Evolutionary conservation across 2,888 invertebrate genomes (phyloP).

Genomic region (Mantis religiosa): DNA sequence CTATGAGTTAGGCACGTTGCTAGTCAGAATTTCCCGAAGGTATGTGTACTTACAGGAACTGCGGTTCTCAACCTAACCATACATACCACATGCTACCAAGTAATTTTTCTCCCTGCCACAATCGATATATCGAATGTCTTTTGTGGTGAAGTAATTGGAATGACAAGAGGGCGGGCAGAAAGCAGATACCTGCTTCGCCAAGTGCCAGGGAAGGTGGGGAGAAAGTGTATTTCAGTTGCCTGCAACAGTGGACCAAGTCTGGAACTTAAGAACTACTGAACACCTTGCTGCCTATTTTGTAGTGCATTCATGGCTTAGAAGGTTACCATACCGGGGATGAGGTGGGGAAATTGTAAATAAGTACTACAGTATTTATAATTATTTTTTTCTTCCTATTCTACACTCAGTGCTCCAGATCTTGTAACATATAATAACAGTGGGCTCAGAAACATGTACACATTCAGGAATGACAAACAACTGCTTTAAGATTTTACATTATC

Average conservation of each 20-base stretch:
- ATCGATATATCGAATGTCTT: slow-evolving; percentile 29
- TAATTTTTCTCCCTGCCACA: slow-evolving; percentile 3
- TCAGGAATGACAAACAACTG: too few relatives aligned
- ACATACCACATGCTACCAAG: background rate
- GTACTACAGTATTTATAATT: too few relatives aligned
- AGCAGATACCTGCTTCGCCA: background rate
- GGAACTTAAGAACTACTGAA: too few relatives aligned
- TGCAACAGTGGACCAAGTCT: background rate
- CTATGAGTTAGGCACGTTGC: background rate
- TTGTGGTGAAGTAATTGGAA: slow-evolving; percentile 30
- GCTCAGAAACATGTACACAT: too few relatives aligned
- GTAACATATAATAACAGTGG: too few relatives aligned
- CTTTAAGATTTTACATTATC: too few relatives aligned
- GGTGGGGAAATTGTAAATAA: too few relatives aligned
- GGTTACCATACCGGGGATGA: too few relatives aligned
- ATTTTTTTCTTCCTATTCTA: too few relatives aligned
- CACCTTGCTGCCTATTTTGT: too few relatives aligned
- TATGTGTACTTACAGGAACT: background rate
- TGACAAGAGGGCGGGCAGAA: slow-evolving; percentile 23
- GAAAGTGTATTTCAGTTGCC: slow-evolving; percentile 12
- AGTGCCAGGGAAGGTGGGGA: background rate
- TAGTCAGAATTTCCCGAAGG: background rate
- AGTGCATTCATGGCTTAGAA: too few relatives aligned
- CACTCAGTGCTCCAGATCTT: too few relatives aligned
- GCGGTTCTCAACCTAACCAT: background rate